Conservation (phyloP, 2,797 vertebrate species). For the Gila robusta region DNA sequence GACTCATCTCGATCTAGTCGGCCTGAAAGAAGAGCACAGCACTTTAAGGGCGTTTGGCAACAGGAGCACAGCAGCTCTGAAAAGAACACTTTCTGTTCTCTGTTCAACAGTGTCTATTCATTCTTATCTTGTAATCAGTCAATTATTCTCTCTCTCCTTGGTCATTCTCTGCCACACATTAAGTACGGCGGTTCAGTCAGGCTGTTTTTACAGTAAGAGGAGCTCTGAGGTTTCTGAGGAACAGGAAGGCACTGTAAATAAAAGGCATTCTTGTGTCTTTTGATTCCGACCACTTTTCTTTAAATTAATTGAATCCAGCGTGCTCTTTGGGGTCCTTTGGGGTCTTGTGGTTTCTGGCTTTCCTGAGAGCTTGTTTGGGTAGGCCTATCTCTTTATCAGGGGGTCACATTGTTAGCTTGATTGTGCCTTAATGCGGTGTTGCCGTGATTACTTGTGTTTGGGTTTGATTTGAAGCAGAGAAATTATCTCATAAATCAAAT, state of each 20-base stretch:
- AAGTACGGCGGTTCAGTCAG: background rate
- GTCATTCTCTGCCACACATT: conserved; percentile 42
- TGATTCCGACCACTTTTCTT: conserved; percentile 60
- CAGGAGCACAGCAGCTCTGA: conserved; percentile 31
- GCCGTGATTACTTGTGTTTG: conserved; percentile 9
- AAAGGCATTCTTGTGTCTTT: conserved; percentile 42
- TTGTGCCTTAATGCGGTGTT: background rate
- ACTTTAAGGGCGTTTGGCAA: conserved; percentile 50
- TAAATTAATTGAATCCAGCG: conserved; percentile 64
- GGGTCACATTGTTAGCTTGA: conserved; percentile 21
- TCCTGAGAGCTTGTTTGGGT: conserved; percentile 10
- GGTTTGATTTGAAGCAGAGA: conserved; percentile 2
- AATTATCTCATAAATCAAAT: conserved; percentile 20
- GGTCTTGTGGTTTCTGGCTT: conserved; percentile 46
- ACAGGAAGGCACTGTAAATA: conserved; percentile 61
- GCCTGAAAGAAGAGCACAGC: conserved; percentile 43
- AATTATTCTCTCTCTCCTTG: conserved; percentile 48
- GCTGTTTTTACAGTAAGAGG: conserved; percentile 45
- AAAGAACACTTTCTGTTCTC: conserved; percentile 50
- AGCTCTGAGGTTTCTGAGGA: conserved; percentile 20
- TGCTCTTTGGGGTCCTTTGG: conserved; percentile 37
- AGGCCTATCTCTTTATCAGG: conserved; percentile 29
- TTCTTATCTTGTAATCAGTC: conserved; percentile 56
- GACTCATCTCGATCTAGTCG: conserved; percentile 26
- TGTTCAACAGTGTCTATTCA: conserved; percentile 46